Evolutionary conservation across 1,140 invertebrate genomes (phyloP), one percentile per base, ranked within the genome.

Genomic region (Eufriesea mexicana): DNA sequence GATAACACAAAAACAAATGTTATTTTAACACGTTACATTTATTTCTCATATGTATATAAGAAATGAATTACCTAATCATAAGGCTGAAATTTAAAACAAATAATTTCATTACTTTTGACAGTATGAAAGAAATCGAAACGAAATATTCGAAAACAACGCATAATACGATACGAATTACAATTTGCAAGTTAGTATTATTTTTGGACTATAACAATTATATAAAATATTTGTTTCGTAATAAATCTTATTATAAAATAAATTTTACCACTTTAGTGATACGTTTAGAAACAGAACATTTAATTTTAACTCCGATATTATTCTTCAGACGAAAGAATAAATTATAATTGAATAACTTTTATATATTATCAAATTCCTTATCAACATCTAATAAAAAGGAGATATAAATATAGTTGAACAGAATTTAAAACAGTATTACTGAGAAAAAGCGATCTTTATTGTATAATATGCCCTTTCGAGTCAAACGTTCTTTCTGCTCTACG

Each of bases 391-490:
- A 62, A 62, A 35, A 20, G 8, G 23, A 23, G 62, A 7, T 42
- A 25, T 20, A 20, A 20, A 64, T 10, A 42, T 35, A 42, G 14
- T 66, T 7, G 1, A 66, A 23, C 18, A 67, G 20, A 45, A 67
- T n/a, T 16, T 47, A 23, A 45, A 4, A 67, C 20, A n/a, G 23
- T 47, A 45, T 47, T n/a, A 47, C 0, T 45, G 42, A 35, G 20
- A 67, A 67, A 67, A 47, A 67, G 20, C 23, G 6, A 47, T 67
- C 42, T 67, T 67, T 67, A 67, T 67, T 67, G 23, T 45, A 47
- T 35, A 62, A 62, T 28, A 35, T 67, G 23, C 42, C 54, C 54
- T 18, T 54, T 54, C 54, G 16, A 18, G 54, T 54, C 14, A 54
- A 54, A 18, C 54, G 16, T 18, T 14, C 5, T 18, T 18, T 18